phyloP scores from a whole-genome alignment of 2,888 invertebrate species.

The Yponomeuta evonymella region DNA sequence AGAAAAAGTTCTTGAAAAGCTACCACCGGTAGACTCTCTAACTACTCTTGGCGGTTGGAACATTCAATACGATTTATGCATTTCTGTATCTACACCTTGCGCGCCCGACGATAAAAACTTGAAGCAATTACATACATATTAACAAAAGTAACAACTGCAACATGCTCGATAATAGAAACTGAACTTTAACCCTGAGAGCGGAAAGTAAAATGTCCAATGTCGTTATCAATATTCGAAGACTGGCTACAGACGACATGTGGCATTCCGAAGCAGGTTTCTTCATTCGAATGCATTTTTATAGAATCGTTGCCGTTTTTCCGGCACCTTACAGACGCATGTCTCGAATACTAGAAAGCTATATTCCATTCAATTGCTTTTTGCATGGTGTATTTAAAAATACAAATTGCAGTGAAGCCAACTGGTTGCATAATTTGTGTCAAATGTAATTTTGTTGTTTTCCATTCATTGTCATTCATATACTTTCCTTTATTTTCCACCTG shows the following conservation, averaged over 20 bases:
- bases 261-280: slow-evolving; percentile 69
- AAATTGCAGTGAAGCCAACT: not conserved
- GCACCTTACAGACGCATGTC: slow-evolving; percentile 72
- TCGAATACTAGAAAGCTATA: slow-evolving; percentile 72
- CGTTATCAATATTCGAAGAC: slow-evolving; percentile 39
- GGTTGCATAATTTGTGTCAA: slow-evolving; percentile 3
- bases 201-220: slow-evolving; percentile 59
- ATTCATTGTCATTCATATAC: not conserved
- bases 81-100: slow-evolving; percentile 61
- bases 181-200: slow-evolving; percentile 47
- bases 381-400: slow-evolving; percentile 6
- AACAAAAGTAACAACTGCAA: slow-evolving; percentile 51
- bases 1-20: not conserved
- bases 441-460: not conserved
- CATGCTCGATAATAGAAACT: slow-evolving; percentile 52
- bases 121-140: slow-evolving; percentile 63
- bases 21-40: not conserved
- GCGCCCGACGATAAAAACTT: slow-evolving; percentile 53
- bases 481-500: not conserved
- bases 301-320: slow-evolving; percentile 71
- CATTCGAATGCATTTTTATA: slow-evolving; percentile 68
- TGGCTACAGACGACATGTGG: slow-evolving; percentile 55
- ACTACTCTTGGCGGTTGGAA: slow-evolving; percentile 16
- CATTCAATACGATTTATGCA: slow-evolving; percentile 19
- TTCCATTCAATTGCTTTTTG: slow-evolving; percentile 28